These are phyloP conservation scores for Podarcis cretensis DNA, from an alignment of 2,113 vertebrate genomes.

Conservation along the genomic window DNA sequence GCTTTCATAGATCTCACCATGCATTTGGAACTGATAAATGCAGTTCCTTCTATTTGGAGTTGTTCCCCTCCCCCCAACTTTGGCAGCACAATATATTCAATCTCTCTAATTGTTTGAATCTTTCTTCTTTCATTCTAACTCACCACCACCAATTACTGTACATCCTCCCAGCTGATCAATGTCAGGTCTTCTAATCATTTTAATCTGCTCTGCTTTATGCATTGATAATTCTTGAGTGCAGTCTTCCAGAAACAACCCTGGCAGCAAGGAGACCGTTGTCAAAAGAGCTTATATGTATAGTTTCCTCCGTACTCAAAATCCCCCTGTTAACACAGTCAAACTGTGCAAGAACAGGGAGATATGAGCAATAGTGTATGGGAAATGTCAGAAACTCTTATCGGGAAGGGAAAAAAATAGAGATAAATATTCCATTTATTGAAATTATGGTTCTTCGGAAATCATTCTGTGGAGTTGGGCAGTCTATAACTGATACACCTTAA, in stretches of 20 bases:
- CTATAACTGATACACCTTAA: neutral
- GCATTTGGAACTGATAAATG: constrained; percentile 10
- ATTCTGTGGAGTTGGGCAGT: neutral
- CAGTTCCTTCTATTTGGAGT: neutral
- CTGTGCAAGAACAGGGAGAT: neutral
- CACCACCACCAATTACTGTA: neutral
- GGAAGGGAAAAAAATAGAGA: neutral
- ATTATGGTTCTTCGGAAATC: neutral
- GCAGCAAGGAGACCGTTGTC: neutral
- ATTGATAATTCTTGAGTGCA: constrained; percentile 6
- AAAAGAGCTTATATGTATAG: neutral
- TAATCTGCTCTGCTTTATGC: neutral
- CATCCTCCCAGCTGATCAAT: neutral
- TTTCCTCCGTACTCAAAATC: neutral
- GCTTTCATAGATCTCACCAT: neutral
- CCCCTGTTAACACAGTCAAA: neutral
- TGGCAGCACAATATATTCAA: neutral
- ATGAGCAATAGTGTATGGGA: neutral
- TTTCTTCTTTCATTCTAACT: constrained; percentile 11
- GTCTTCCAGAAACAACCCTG: constrained; percentile 5
- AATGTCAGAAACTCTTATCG: neutral
- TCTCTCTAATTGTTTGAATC: neutral
- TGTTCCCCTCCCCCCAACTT: neutral
- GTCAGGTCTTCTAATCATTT: neutral
- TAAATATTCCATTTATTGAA: neutral